Evolutionary conservation across 2,888 invertebrate species (phyloP).

Genomic region (Alitta virens): DNA sequence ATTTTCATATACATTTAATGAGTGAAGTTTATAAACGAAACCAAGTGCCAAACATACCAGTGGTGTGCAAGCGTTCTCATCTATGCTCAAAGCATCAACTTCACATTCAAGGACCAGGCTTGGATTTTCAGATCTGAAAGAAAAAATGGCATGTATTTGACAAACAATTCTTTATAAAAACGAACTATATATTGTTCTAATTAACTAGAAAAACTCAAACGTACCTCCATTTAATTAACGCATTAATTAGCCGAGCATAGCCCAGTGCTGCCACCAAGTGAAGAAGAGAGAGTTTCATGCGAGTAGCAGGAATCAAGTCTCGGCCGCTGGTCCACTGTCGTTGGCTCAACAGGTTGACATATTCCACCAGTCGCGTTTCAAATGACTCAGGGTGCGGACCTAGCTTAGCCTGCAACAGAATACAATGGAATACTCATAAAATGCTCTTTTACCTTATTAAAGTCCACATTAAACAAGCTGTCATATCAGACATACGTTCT

Average conservation of each 20-base stretch:
- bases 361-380: conserved; percentile 81
- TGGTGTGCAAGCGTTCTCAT: conserved; percentile 86
- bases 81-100: conserved; percentile 86
- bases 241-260: conserved; percentile 64
- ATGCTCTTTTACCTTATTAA: no score
- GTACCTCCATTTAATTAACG: conserved; percentile 43
- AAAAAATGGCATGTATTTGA: background rate
- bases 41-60: conserved; percentile 74
- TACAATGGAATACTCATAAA: no score
- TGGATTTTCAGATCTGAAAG: conserved; percentile 68
- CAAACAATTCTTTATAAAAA: background rate
- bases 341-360: conserved; percentile 75
- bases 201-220: background rate
- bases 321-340: conserved; percentile 60
- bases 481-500: no score
- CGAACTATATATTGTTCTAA: no score
- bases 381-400: conserved; percentile 35
- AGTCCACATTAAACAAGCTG: no score
- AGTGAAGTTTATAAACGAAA: no score
- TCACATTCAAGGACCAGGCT: conserved; percentile 84
- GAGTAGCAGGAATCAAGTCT: background rate
- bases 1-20: no score
- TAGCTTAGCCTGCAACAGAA: conserved; percentile 8
- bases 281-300: conserved; percentile 21
- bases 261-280: conserved; percentile 82